Conservation (phyloP, 2,113 vertebrate genomes). For the Muntiacus reevesi region DNA sequence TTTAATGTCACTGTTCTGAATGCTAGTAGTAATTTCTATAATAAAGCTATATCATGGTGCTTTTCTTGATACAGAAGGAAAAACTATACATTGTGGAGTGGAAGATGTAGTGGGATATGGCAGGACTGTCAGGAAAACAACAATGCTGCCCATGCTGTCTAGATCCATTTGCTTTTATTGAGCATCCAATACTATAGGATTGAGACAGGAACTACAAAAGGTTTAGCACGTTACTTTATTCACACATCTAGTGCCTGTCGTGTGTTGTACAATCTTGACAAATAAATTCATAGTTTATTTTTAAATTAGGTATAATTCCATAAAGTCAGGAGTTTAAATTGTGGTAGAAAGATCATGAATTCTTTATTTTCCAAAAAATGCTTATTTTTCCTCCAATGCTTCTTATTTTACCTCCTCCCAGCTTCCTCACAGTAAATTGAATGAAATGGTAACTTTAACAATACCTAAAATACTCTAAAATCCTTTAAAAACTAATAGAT, state of each 20-base stretch:
- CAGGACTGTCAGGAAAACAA: background rate
- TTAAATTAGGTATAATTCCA: background rate
- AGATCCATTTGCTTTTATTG: background rate
- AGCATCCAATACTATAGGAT: background rate
- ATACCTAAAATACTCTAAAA: conserved; percentile 6
- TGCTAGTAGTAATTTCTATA: background rate
- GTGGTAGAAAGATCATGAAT: conserved; percentile 19
- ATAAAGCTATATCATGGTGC: background rate
- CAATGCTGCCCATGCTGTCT: background rate
- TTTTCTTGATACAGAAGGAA: background rate
- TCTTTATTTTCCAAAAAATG: background rate
- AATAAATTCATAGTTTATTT: background rate
- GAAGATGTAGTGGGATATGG: background rate
- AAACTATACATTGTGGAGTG: background rate
- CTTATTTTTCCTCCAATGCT: background rate
- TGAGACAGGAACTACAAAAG: background rate
- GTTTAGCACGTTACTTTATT: background rate
- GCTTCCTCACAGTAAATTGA: background rate
- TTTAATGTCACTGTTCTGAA: background rate
- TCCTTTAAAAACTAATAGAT: background rate
- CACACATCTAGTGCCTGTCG: background rate
- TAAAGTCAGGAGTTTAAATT: background rate
- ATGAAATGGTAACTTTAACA: background rate
- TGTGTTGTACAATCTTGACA: background rate
- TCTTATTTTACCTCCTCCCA: background rate